Evolutionary conservation across 2,888 invertebrate species (phyloP), one percentile per base, ranked within the genome.

Genomic region (Euspilapteryx auroguttella): DNA sequence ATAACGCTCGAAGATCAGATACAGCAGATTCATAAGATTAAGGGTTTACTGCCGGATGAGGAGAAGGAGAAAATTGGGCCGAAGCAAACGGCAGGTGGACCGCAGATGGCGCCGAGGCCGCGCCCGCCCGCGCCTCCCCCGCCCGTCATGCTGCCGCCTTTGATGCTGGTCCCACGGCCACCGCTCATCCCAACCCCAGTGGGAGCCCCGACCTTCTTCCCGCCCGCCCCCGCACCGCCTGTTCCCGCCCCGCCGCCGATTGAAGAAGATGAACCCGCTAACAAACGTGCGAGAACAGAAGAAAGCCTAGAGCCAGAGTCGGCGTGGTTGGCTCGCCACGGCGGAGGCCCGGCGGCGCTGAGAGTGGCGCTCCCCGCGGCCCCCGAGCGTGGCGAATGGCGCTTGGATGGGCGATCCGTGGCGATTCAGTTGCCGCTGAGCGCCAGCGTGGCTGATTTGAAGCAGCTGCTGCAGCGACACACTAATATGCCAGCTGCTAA

Each of bases 61-160:
- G 94, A 95, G 55, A 96, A 96, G 47, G 96, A 97, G 52, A 95
- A 94, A 64, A 96, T 96, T 42, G 97, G 96, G 0, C 96, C 95
- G 1, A 91, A 87, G 65, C 89, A 89, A 2, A 87, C 86, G 29
- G 31, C 48, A 1, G 50, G 58, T 32, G 11, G 32, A 28, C 9
- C 7, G 28, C 24, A 11, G 31, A 25, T 40, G 22, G 31, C 31
- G 24, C 30, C 30, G 29, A 36, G 27, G 25, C 37, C 30, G 22
- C 34, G 21, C 14, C 37, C 28, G 32, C 31, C 27, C 7, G 35
- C 31, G 31, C 44, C 53, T 21, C 50, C 55, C 29, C 47, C 47
- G 26, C 25, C 35, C 33, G 79, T 48, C 45, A 49, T 63, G 20
- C 37, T 26, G 35, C 79, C 81, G 1, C 68, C 79, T 15, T 65